Conservation (phyloP, 2,113 vertebrate genomes). For the Capreolus pygargus region DNA sequence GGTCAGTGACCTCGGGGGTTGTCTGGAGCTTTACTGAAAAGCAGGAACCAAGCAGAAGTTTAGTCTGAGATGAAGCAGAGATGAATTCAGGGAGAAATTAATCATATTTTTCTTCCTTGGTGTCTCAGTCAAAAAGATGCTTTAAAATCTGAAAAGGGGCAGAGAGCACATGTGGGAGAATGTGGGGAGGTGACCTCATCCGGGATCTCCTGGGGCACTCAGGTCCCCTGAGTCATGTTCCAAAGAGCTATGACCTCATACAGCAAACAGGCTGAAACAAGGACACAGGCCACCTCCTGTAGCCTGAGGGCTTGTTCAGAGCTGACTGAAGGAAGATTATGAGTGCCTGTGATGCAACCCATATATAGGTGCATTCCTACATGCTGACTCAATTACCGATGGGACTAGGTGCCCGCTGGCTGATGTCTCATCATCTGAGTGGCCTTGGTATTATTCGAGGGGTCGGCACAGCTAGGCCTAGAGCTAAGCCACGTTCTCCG, state of each 20-base stretch:
- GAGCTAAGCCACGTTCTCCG: background rate
- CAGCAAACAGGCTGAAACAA: background rate
- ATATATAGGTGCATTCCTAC: background rate
- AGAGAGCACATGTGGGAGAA: background rate
- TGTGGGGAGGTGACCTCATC: background rate
- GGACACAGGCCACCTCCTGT: background rate
- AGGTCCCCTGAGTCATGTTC: background rate
- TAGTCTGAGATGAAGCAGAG: background rate
- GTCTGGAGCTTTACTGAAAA: background rate
- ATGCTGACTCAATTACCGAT: background rate
- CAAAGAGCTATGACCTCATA: background rate
- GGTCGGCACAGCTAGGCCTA: background rate
- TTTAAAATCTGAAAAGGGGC: background rate
- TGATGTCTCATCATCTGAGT: background rate
- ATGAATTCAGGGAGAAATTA: background rate
- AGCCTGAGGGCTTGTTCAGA: background rate
- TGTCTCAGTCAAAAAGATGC: background rate
- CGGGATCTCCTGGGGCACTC: background rate
- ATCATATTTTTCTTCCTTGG: background rate
- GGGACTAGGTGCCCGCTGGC: background rate
- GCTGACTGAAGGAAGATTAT: background rate
- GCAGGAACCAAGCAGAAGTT: background rate
- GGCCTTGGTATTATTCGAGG: background rate
- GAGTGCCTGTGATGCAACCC: background rate
- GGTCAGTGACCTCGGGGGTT: background rate